Evolutionary conservation across 2,113 vertebrate species (phyloP), one percentile per base, ranked within the genome.

Genomic region (Prionailurus bengalensis): DNA sequence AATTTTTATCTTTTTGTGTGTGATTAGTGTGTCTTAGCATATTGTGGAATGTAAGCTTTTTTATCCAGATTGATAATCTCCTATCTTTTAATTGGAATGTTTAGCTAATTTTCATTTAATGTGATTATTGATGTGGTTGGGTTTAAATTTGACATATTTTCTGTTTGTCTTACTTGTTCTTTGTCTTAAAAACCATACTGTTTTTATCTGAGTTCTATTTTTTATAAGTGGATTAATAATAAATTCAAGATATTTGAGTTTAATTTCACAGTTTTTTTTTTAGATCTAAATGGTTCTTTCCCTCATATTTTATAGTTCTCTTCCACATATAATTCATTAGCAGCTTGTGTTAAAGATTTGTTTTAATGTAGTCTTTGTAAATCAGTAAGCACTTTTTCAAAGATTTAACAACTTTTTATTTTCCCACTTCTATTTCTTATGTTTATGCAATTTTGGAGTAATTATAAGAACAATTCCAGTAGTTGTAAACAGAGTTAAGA

Each of bases 351-450:
- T 53, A 84, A 76, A 39, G 39, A 27, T 27, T 68, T 91, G 29
- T 51, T 88, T 90, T 68, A 27, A 36, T 78, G 58, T 51, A 81
- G 51, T 91, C 36, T 68, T 42, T 73, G 16, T 36, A 68, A 45
- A 48, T 17, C 51, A 74, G 76, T 76, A 65, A 65, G 42, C 21
- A 65, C 21, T 68, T 91, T 91, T 78, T 66, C 79, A 90, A 45
- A 76, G 87, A 55, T 84, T 55, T 16, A 82, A 42, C 36, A 66
- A 45, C 71, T 87, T 45, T 89, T 95, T 31, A 48, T 95, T 84
- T 90, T 66, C 70, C n/a, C 21, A 33, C 17, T 74, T 23, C 21
- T 82, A 14, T 83, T n/a, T 83, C 31, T 42, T 88, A 73, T 42
- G 92, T 87, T 86, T 91, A 71, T 39, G 1, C 91, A 63, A 73